phyloP scores from a whole-genome alignment of 2,797 vertebrate species.

The Argentina silus region DNA sequence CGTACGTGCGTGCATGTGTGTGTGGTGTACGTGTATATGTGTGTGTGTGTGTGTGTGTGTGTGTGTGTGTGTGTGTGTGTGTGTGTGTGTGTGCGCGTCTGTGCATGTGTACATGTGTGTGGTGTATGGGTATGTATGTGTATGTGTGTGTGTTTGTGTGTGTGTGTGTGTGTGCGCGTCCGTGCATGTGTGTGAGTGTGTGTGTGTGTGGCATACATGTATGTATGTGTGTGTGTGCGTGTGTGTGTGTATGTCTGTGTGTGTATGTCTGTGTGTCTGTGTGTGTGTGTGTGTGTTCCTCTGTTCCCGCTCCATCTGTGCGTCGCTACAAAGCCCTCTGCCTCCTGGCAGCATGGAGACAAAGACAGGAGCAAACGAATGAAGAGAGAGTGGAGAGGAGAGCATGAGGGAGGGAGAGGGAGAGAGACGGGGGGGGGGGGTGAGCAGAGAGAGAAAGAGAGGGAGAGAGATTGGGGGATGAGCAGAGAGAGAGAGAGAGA shows the following conservation, averaged over 20 bases:
- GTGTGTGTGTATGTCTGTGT: conserved; percentile 1
- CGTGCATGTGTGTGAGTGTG: conserved; percentile 13
- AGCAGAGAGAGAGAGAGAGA: background rate
- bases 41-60: background rate
- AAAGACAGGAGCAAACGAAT: background rate
- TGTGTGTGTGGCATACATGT: background rate
- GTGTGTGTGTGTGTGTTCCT: background rate
- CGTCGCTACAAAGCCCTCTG: conserved; percentile 22
- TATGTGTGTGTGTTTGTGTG: background rate
- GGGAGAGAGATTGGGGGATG: background rate
- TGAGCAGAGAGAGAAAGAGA: background rate
- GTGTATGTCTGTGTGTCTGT: background rate
- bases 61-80: background rate
- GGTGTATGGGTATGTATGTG: conserved; percentile 16
- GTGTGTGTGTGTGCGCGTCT: conserved; percentile 17
- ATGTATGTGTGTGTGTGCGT: conserved; percentile 12
- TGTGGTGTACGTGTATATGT: background rate
- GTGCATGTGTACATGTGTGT: conserved; percentile 9
- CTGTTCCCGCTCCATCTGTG: conserved; percentile 4
- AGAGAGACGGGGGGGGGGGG: background rate
- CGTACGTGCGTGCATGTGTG: background rate
- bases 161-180: conserved; percentile 21
- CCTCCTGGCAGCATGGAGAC: conserved; percentile 28
- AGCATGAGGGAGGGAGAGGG: too few species aligned
- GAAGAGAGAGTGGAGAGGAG: too few species aligned